Evolutionary conservation across 2,888 invertebrate genomes (phyloP).

Genomic region (Rhagonycha fulva): DNA sequence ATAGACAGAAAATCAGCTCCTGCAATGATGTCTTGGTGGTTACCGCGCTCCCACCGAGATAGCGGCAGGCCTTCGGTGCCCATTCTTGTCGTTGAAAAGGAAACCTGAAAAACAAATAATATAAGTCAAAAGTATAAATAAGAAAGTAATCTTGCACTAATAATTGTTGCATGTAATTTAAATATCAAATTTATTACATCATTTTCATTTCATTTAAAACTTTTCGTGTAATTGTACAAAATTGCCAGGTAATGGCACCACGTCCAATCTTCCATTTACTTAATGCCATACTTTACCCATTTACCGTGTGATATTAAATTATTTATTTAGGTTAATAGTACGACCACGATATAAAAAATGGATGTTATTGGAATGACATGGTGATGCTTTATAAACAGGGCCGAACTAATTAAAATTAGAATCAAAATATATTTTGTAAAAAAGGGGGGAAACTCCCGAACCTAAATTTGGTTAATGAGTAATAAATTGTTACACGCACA

Average conservation of each 20-base stretch:
- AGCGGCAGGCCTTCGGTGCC: conserved; percentile 52
- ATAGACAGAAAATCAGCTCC: conserved; percentile 57
- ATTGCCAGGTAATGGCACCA: background rate
- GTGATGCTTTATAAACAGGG: background rate
- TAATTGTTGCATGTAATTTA: background rate
- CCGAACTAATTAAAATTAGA: background rate
- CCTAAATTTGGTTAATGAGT: background rate
- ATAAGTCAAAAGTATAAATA: background rate
- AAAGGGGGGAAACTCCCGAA: no score
- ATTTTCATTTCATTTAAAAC: background rate
- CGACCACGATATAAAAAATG: background rate
- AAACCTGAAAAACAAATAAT: conserved; percentile 44
- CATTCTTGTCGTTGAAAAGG: conserved; percentile 42
- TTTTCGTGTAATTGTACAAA: background rate
- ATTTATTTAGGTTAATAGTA: background rate
- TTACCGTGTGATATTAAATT: background rate
- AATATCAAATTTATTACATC: background rate
- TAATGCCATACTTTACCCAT: background rate
- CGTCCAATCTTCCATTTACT: background rate
- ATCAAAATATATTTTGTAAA: no score
- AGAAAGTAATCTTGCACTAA: background rate
- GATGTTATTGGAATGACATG: background rate
- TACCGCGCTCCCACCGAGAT: conserved; percentile 48
- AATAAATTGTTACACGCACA: background rate
- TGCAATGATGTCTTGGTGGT: conserved; percentile 54